phyloP scores from a whole-genome alignment of 2,888 invertebrate species.

The Aspidapion aeneum region DNA sequence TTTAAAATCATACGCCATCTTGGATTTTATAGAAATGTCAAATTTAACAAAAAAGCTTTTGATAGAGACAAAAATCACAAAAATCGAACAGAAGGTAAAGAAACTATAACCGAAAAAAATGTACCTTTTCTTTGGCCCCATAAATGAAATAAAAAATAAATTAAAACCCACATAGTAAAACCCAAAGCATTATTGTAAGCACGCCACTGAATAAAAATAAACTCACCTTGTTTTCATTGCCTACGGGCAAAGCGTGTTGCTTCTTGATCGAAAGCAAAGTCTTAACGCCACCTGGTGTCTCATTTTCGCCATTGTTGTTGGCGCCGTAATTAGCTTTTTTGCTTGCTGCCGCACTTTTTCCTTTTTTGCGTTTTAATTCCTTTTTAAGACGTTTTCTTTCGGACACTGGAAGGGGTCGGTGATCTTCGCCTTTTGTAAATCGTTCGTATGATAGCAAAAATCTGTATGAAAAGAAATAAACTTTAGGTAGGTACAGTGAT shows the following conservation, averaged over 20 bases:
- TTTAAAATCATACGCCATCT: too few species aligned
- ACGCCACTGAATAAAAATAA: too few species aligned
- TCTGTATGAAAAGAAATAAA: constrained; percentile 46
- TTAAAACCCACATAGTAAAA: too few species aligned
- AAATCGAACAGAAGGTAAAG: too few species aligned
- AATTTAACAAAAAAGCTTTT: too few species aligned
- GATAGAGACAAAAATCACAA: too few species aligned
- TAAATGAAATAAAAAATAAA: too few species aligned
- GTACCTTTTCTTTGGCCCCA: too few species aligned
- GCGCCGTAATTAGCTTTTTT: constrained; percentile 28
- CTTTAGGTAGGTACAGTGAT: too few species aligned
- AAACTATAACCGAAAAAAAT: too few species aligned
- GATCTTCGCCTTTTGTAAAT: constrained; percentile 53
- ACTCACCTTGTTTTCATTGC: constrained; percentile 37
- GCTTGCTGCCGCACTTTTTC: not conserved
- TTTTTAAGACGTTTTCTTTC: constrained; percentile 43
- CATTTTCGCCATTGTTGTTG: constrained; percentile 30
- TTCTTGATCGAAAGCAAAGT: constrained; percentile 17
- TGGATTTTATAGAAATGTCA: too few species aligned
- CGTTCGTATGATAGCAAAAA: constrained; percentile 65
- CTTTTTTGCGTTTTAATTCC: constrained; percentile 39
- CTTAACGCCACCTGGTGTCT: constrained; percentile 37
- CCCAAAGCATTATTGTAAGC: too few species aligned
- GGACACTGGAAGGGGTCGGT: constrained; percentile 46
- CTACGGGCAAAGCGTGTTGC: constrained; percentile 26